Conservation (phyloP, 2,888 invertebrate genomes). For the Catocala fraxini region DNA sequence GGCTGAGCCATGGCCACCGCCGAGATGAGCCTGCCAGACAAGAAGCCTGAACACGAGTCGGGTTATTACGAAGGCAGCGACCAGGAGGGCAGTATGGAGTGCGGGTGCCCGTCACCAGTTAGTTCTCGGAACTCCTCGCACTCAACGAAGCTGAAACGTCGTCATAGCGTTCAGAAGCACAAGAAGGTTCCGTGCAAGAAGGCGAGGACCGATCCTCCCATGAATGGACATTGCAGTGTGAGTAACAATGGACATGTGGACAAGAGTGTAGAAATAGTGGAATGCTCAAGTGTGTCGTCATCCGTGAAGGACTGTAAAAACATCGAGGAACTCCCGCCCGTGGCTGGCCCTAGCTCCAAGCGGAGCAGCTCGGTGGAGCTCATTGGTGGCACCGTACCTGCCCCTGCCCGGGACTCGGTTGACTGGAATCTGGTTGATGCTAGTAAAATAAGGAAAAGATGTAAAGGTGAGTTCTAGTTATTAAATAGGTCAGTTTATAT, state of each 20-base stretch:
- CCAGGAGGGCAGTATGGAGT: constrained; percentile 88
- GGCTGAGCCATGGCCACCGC: constrained; percentile 83
- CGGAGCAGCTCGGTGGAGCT: constrained; percentile 81
- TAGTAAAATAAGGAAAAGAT: constrained; percentile 87
- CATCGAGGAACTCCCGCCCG: constrained; percentile 62
- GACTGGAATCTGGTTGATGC: constrained; percentile 85
- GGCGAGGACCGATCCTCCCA: constrained; percentile 65
- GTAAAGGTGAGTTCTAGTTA: constrained; percentile 72
- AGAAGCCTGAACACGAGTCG: constrained; percentile 92
- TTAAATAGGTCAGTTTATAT: background rate
- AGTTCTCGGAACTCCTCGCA: constrained; percentile 83
- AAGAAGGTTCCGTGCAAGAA: constrained; percentile 77
- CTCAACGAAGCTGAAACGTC: constrained; percentile 75
- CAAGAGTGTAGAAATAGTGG: constrained; percentile 76
- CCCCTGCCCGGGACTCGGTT: constrained; percentile 79
- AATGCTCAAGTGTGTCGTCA: constrained; percentile 34
- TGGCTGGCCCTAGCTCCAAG: constrained; percentile 73
- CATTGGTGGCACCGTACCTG: constrained; percentile 78
- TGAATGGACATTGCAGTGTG: constrained; percentile 68
- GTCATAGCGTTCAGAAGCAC: constrained; percentile 74
- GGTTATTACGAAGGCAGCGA: constrained; percentile 94
- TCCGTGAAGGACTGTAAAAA: constrained; percentile 63
- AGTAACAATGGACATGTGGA: constrained; percentile 57
- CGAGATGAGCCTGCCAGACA: constrained; percentile 89
- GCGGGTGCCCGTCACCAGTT: constrained; percentile 79